Base-by-base conservation (phyloP, 2,113 vertebrate genomes). In the Boleophthalmus pectinirostris region DNA sequence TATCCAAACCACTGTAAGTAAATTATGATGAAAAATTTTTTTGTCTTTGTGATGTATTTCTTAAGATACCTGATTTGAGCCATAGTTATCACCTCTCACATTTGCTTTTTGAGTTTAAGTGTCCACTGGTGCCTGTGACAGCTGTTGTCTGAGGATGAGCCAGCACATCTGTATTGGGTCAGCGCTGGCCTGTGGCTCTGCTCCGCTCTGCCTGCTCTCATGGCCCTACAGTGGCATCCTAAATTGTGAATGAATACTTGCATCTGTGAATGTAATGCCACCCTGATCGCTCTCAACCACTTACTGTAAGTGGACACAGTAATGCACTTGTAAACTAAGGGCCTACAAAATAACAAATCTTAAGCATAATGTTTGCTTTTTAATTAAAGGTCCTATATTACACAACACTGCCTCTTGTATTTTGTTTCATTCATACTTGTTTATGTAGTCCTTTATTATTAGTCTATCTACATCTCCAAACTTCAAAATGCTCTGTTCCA, bases 81-180 rank as follows among this genome's bases (percentile, higher is more conserved):
- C 15, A 18, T 49, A 18, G 14, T 49, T 18, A n/a, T 53, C 20
- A 53, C 3, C 20, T 53, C 15, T 53, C 51, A 8, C 47, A 10
- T 53, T 53, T 53, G 51, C 20, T 53, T n/a, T 53, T 53, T 1
- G 18, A 20, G 20, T 58, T 29, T 79, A 29, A 46, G 58, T 86
- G 75, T 74, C 69, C 66, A 80, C 83, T 78, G 74, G 77, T 61
- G 72, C 77, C 73, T 85, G 90, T 80, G 47, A 49, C 47, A 85
- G 87, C 89, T 87, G 83, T 87, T 83, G 89, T 64, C 66, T 88
- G 86, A 80, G 78, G 82, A 85, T 79, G 73, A 77, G 84, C 87
- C 91, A 90, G 81, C 88, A 90, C 90, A 88, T 92, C 88, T 91
- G 89, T 76, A 75, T 71, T 66, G 81, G 80, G 45, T 85, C 85